Evolutionary conservation across 1,140 invertebrate genomes (phyloP).

Genomic region (Tetraneura akinire): DNA sequence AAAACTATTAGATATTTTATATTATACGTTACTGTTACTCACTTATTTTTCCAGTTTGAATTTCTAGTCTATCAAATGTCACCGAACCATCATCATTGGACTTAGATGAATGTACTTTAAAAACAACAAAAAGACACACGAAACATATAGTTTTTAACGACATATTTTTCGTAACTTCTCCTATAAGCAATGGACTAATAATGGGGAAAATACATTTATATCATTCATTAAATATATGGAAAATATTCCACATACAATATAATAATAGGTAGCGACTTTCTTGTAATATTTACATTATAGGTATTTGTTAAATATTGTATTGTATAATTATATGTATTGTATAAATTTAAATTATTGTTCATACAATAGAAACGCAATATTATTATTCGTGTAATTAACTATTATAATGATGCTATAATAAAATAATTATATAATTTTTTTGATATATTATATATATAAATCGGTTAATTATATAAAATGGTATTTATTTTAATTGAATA

Average conservation of each 20-base stretch:
- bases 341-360: conserved; percentile 1
- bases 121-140: neutral
- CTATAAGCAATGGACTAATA: neutral
- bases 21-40: neutral
- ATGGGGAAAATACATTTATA: too few species aligned
- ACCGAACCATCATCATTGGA: neutral
- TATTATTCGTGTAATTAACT: neutral
- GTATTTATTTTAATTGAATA: conserved; percentile 13
- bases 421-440: neutral
- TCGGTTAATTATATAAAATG: neutral
- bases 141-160: neutral
- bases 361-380: neutral
- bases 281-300: neutral
- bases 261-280: neutral
- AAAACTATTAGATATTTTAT: neutral
- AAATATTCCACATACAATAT: neutral
- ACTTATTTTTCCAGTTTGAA: conserved; percentile 28
- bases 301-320: neutral
- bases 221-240: too few species aligned
- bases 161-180: conserved; percentile 16
- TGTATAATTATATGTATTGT: neutral
- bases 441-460: neutral
- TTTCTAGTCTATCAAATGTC: conserved; percentile 18
- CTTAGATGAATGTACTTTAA: neutral
- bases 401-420: neutral